Conservation (phyloP, 1,140 invertebrate species). For the Drosophila willistoni region DNA sequence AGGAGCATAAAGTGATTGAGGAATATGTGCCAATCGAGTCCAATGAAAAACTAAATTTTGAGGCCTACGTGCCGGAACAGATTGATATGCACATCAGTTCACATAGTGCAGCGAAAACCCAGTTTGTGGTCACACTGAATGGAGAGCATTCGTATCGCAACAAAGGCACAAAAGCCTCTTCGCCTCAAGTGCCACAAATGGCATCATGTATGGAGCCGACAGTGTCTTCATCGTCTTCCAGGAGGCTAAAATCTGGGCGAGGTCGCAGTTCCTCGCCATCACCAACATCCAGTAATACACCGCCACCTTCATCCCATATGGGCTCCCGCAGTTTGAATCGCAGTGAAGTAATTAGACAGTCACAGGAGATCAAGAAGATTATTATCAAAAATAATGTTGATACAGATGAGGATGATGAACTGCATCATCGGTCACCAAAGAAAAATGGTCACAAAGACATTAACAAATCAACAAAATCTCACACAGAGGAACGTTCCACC, state of each 20-base stretch:
- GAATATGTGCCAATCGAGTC: constrained; percentile 53
- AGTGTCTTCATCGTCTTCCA: constrained; percentile 60
- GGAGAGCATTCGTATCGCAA: constrained; percentile 73
- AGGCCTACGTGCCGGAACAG: constrained; percentile 61
- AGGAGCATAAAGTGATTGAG: constrained; percentile 49
- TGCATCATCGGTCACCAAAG: constrained; percentile 29
- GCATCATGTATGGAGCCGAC: constrained; percentile 70
- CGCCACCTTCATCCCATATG: constrained; percentile 49
- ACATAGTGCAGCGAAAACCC: constrained; percentile 71
- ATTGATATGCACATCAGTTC: constrained; percentile 57
- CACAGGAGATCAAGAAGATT: constrained; percentile 78
- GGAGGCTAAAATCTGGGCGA: constrained; percentile 42
- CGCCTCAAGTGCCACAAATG: constrained; percentile 59
- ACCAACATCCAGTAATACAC: constrained; percentile 61
- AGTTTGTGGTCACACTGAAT: constrained; percentile 88
- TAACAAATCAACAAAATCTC: constrained; percentile 31
- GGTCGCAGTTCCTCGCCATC: constrained; percentile 59
- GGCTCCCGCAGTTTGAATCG: constrained; percentile 63
- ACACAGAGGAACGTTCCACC: constrained; percentile 61
- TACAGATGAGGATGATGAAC: constrained; percentile 72
- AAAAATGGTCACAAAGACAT: constrained; percentile 56
- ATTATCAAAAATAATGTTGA: constrained; percentile 70
- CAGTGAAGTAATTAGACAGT: constrained; percentile 67
- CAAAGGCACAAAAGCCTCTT: constrained; percentile 40
- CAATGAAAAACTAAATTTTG: constrained; percentile 23